Conservation (phyloP, 2,113 vertebrate genomes). For the Dasyurus viverrinus region DNA sequence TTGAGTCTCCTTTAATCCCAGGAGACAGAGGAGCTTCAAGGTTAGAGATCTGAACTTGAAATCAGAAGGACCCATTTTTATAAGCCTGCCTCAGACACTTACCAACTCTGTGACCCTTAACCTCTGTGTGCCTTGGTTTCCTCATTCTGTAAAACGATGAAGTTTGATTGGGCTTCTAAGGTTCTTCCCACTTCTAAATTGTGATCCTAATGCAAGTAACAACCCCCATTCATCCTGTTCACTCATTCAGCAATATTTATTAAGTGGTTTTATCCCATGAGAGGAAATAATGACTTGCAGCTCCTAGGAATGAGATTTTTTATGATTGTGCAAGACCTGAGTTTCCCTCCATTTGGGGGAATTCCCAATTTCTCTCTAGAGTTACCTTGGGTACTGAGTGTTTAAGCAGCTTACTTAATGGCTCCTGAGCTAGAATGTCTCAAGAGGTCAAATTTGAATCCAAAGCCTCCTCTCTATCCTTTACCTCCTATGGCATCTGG, state of each 20-base stretch:
- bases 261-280: constrained; percentile 22
- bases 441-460: not conserved
- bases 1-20: constrained; percentile 15
- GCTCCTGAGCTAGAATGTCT: not conserved
- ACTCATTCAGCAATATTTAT: not conserved
- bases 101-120: not conserved
- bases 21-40: not conserved
- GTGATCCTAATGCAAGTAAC: not conserved
- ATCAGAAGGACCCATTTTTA: not conserved
- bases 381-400: not conserved
- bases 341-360: not conserved
- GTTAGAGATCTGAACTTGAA: not conserved
- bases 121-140: not conserved
- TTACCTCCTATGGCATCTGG: not conserved
- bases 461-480: not conserved
- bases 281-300: constrained; percentile 46
- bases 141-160: not conserved
- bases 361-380: not conserved
- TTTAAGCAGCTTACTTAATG: not conserved
- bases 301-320: constrained; percentile 60
- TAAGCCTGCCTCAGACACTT: not conserved
- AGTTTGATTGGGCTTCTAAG: not conserved
- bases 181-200: not conserved
- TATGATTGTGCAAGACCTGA: not conserved
- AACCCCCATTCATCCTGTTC: not conserved